Percentiles rank a stretch among this genome's conserved stretches.
Evolutionary conservation across 2,113 vertebrate genomes (phyloP).

Genomic region (Hippoglossus stenolepis): DNA sequence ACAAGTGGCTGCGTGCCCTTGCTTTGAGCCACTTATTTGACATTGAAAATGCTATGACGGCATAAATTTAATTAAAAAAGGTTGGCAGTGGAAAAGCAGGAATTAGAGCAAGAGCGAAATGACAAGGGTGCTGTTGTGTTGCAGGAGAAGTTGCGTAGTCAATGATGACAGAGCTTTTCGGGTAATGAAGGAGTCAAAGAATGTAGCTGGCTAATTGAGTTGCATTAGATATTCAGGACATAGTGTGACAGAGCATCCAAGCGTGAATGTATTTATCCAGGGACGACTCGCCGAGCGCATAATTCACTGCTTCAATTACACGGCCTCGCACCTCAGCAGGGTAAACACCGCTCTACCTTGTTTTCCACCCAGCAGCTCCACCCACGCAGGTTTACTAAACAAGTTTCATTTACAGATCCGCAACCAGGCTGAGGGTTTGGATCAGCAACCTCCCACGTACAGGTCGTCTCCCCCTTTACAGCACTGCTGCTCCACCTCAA

Average conservation of each 20-base stretch:
- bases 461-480: slow-evolving; percentile 7
- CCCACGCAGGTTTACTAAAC: background rate
- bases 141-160: background rate
- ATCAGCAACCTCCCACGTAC: slow-evolving; percentile 39
- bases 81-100: slow-evolving; percentile 20
- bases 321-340: slow-evolving; percentile 23
- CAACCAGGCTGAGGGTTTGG: slow-evolving; percentile 15
- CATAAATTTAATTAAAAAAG: slow-evolving; percentile 61
- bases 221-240: slow-evolving; percentile 51
- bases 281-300: slow-evolving; percentile 42
- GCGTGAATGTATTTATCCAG: slow-evolving; percentile 43
- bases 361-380: slow-evolving; percentile 27
- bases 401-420: slow-evolving; percentile 26
- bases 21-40: slow-evolving; percentile 60
- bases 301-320: slow-evolving; percentile 42
- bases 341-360: slow-evolving; percentile 26
- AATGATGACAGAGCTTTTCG: slow-evolving; percentile 5
- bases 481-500: slow-evolving; percentile 37
- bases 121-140: background rate
- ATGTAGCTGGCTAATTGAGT: slow-evolving; percentile 30
- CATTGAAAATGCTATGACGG: slow-evolving; percentile 63
- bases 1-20: slow-evolving; percentile 61
- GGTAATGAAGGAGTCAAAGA: slow-evolving; percentile 16
- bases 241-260: slow-evolving; percentile 18
- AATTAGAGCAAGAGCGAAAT: slow-evolving; percentile 32